A percentile compares a stretch with the other conserved stretches of the same genome.
Conservation (phyloP, 2,797 vertebrate species). For the Acanthornis magna region DNA sequence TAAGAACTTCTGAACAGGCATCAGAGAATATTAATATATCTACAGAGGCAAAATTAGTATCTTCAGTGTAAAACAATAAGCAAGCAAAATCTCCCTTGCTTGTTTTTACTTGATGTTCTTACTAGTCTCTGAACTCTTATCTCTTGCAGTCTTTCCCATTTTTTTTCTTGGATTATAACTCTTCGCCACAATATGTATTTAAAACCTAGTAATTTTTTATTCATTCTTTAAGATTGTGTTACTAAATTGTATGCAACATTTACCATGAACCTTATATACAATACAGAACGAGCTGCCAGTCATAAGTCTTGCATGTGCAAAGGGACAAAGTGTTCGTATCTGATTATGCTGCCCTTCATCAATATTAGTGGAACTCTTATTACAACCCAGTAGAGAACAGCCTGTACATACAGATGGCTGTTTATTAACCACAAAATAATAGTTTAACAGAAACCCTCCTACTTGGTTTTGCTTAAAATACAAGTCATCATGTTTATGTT, state of each 20-base stretch:
- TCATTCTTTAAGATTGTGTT: neutral
- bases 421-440: neutral
- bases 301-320: neutral
- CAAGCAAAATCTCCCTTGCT: neutral
- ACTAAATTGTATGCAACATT: neutral
- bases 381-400: neutral
- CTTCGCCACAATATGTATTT: neutral
- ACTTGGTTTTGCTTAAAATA: neutral
- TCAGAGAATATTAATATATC: neutral
- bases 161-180: neutral
- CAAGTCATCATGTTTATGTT: neutral
- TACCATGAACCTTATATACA: neutral
- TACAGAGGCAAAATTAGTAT: neutral
- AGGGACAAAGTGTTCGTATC: neutral
- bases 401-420: neutral
- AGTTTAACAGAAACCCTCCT: neutral
- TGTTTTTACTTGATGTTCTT: neutral
- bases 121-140: neutral
- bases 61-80: neutral
- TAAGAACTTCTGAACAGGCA: neutral
- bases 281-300: neutral
- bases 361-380: neutral
- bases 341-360: neutral
- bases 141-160: neutral
- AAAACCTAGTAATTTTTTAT: neutral